Evolutionary conservation across 2,797 vertebrate species (phyloP), one percentile per base, ranked within the genome.

Genomic region (Anabacerthia variegaticeps): DNA sequence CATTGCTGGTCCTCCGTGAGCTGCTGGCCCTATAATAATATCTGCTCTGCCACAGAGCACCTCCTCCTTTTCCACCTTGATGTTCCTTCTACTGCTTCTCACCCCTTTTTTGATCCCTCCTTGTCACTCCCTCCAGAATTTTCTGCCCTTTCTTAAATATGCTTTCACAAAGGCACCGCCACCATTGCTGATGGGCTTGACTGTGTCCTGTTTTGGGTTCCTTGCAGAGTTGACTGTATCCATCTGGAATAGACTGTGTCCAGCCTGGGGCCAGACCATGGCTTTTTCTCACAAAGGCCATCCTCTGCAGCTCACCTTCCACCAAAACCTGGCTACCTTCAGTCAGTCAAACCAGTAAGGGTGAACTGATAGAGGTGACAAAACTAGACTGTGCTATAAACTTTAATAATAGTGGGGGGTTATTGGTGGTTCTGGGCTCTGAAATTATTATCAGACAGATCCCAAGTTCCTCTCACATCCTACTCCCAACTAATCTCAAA

Each of bases 1-100:
- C 9, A 9, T 14, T 79, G 32, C 28, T 0, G 0, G 43, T 68
- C 32, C 28, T 67, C 20, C 48, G 30, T 1, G 1, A 18, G 9
- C 13, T 43, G 7, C 21, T 65, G 23, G 37, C 26, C 26, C 43
- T 68, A 51, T n/a, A 51, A 22, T 32, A 62, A 16, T 15, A 63
- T 22, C 19, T 43, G 22, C 13, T 48, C 19, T 36, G 27, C 11
- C 13, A 36, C 19, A 16, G 30, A 61, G 41, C 4, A n/a, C 26
- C 21, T 71, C 6, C 4, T 41, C 39, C 49, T 28, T 49, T 63
- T 39, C 5, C 59, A 41, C 13, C 20, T 44, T 44, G 22, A 24
- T 17, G 22, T 24, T 43, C 15, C 30, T 44, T 44, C 30, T n/a
- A 22, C 22, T 65, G 22, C 22, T n/a, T 65, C 14, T 24, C 22